phyloP scores from a whole-genome alignment of 2,113 vertebrate species.

The Chunga burmeisteri region DNA sequence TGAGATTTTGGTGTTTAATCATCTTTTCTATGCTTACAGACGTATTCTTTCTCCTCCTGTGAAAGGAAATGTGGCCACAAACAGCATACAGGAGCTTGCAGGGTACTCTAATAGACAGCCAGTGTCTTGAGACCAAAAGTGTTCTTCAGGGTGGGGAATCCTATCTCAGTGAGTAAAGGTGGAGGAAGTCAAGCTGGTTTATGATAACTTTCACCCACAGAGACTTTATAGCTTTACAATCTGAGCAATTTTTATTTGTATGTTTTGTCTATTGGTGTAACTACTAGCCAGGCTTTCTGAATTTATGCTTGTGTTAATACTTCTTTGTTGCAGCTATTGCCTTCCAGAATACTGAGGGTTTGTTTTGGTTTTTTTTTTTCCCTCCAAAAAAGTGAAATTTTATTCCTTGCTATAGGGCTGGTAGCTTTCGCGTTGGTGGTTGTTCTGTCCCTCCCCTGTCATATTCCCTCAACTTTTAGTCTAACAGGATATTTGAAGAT shows the following conservation, averaged over 20 bases:
- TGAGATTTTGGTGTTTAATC: not conserved
- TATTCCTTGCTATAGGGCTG: not conserved
- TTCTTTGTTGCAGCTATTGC: not conserved
- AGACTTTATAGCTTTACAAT: not conserved
- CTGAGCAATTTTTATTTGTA: not conserved
- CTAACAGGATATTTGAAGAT: not conserved
- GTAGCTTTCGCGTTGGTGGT: not conserved
- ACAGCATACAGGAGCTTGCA: not conserved
- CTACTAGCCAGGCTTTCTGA: not conserved
- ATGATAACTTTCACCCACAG: not conserved
- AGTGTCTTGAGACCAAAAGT: not conserved
- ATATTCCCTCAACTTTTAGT: not conserved
- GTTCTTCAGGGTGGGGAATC: not conserved
- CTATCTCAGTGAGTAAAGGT: not conserved
- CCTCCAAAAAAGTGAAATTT: not conserved
- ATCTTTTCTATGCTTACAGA: not conserved
- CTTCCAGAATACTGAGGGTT: not conserved
- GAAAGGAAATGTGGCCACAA: not conserved
- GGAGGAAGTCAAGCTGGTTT: not conserved
- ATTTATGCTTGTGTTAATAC: not conserved
- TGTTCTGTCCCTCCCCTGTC: not conserved
- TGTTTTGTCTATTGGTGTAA: not conserved
- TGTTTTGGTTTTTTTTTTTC: not conserved
- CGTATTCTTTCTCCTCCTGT: not conserved
- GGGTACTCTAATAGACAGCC: not conserved